Percentiles rank a stretch among this genome's conserved stretches.
Conservation (phyloP, 2,113 vertebrate genomes). For the Oryzias melastigma region DNA sequence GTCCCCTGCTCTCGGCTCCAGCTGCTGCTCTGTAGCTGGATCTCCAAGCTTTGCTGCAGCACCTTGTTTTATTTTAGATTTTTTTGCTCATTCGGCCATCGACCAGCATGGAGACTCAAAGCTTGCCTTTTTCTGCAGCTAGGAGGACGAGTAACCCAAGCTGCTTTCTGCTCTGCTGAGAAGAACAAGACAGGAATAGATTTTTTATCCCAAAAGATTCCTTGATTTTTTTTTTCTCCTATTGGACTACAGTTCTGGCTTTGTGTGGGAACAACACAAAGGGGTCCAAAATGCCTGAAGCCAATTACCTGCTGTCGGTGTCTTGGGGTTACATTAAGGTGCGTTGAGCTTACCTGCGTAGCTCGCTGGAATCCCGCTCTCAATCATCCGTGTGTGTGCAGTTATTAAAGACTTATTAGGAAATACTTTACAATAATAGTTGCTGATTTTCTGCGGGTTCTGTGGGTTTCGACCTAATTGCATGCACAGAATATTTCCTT, state of each 20-base stretch:
- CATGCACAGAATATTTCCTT: slow-evolving; percentile 20
- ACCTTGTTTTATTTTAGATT: background rate
- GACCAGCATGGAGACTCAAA: slow-evolving; percentile 61
- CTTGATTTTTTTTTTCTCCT: slow-evolving; percentile 37
- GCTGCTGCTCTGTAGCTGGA: slow-evolving; percentile 46
- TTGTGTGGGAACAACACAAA: slow-evolving; percentile 72
- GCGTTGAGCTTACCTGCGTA: slow-evolving; percentile 63
- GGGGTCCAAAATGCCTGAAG: slow-evolving; percentile 84
- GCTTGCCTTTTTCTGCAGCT: slow-evolving; percentile 42
- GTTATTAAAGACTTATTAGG: background rate
- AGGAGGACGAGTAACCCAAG: slow-evolving; percentile 40
- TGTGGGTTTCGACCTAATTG: background rate
- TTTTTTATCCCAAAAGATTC: slow-evolving; percentile 60
- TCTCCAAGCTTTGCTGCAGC: slow-evolving; percentile 30
- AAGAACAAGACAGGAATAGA: slow-evolving; percentile 39
- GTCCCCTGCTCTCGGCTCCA: slow-evolving; percentile 54
- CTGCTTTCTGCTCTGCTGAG: slow-evolving; percentile 56
- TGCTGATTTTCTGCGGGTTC: background rate
- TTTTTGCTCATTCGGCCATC: background rate
- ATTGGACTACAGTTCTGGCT: slow-evolving; percentile 76
- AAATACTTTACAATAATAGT: slow-evolving; percentile 2
- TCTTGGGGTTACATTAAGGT: slow-evolving; percentile 86
- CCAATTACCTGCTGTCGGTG: slow-evolving; percentile 82
- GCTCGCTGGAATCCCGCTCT: slow-evolving; percentile 42
- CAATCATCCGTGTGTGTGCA: background rate